Base-by-base conservation (phyloP, 2,888 invertebrate genomes). In the Epinotia bilunana region DNA sequence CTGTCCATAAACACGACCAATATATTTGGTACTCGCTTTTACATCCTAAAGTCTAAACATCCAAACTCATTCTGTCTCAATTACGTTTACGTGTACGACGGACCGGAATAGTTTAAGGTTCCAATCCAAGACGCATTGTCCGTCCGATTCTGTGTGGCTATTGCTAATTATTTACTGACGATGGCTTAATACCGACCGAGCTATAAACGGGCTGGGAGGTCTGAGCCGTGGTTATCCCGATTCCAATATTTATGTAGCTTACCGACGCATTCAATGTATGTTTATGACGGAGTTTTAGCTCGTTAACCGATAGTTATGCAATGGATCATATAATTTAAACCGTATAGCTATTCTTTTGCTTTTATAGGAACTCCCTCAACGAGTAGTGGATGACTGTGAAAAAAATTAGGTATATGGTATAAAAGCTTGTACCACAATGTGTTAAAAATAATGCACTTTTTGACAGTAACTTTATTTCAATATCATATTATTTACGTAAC, bases 121-220 rank as follows among this genome's bases (percentile, higher is more conserved):
- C 53, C 53, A 53, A 53, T n/a, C n/a, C 6, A 39, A 67, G 39
- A 20, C 18, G 20, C 23, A 46, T 4, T 33, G 1, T 57, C 12
- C 55, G 39, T 33, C 39, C 16, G 57, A 43, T 68, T 43, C 39
- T n/a, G 49, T 63, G 20, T 61, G 61, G 23, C 43, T 67, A 62
- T 72, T 71, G 61, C 72, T 75, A 71, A 71, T 75, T 71, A 75
- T 75, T 75, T 67, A 75, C 53, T 67, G 61, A 55, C 28, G 18
- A 74, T 73, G 73, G 55, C 73, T 64, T 74, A 65, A 75, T 79
- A 80, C 79, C 77, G 76, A 79, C 74, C 81, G 74, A 73, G 75
- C 78, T 70, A 77, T 80, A 80, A 78, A 80, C 82, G 64, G 72
- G 73, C 77, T 82, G 84, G 85, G 84, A 81, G 87, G 87, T 86